These are phyloP conservation scores for Galago senegalensis DNA, from an alignment of 2,797 vertebrate species.

Conservation along the genomic window DNA sequence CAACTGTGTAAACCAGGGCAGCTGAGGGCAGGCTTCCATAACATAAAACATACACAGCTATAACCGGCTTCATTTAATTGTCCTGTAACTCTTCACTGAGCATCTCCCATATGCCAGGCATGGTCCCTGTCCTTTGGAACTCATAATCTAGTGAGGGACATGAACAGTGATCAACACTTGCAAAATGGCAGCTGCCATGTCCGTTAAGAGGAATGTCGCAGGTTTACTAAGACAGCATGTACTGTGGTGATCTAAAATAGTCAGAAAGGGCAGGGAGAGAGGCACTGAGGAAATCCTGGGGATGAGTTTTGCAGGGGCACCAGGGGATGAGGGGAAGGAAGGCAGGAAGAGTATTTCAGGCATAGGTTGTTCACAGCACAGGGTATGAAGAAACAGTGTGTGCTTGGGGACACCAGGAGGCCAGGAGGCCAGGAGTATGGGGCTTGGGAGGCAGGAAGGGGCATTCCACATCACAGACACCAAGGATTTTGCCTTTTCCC, in stretches of 20 bases:
- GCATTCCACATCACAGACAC: not conserved
- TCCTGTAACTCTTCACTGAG: not conserved
- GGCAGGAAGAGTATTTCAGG: not conserved
- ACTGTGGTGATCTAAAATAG: not conserved
- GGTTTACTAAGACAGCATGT: not conserved
- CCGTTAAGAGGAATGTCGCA: not conserved
- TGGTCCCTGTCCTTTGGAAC: not conserved
- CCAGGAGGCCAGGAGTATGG: too few species aligned
- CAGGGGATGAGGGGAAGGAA: not conserved
- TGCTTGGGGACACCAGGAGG: not conserved
- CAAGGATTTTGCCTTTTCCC: not conserved
- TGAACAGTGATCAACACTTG: not conserved
- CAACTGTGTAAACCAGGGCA: not conserved
- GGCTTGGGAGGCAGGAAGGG: not conserved
- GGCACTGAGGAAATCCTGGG: not conserved
- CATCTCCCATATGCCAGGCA: accelerated
- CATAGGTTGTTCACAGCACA: not conserved
- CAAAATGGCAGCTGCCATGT: not conserved
- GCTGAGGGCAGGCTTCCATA: not conserved
- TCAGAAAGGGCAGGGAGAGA: not conserved
- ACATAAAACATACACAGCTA: not conserved
- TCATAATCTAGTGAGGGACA: not conserved
- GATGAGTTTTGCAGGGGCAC: not conserved
- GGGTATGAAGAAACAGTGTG: not conserved
- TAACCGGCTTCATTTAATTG: not conserved